These are phyloP conservation scores for Nudaria mundana DNA, from an alignment of 2,888 invertebrate species.

Conservation along the genomic window DNA sequence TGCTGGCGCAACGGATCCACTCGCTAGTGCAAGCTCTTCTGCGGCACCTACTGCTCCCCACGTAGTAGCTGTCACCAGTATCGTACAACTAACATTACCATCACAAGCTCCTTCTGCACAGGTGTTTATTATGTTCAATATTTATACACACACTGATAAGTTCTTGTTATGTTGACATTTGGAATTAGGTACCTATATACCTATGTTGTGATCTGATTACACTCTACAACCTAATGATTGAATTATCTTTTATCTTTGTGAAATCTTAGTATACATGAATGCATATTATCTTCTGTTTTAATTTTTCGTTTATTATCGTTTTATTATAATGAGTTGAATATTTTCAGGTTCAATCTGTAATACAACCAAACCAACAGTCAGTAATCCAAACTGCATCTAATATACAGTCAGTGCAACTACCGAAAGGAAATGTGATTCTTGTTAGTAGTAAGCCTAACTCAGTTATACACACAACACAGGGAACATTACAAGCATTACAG, in stretches of 20 bases:
- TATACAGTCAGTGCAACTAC: conserved; percentile 89
- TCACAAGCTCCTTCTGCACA: conserved; percentile 84
- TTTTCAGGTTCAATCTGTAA: conserved; percentile 94
- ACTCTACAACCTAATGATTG: conserved; percentile 11
- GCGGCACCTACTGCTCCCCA: conserved; percentile 54
- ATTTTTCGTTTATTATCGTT: too few relatives aligned
- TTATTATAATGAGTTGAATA: neutral
- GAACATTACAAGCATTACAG: conserved; percentile 92
- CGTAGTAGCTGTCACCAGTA: conserved; percentile 84
- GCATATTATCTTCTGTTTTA: too few relatives aligned
- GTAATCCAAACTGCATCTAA: conserved; percentile 96
- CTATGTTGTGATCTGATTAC: conserved; percentile 14
- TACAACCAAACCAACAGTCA: conserved; percentile 97
- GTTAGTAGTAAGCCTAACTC: conserved; percentile 94
- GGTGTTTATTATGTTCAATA: conserved; percentile 68
- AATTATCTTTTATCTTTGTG: conserved; percentile 10
- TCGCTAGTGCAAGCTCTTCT: conserved; percentile 56
- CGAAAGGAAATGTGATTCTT: conserved; percentile 94
- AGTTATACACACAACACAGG: conserved; percentile 95
- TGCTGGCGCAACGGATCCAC: conserved; percentile 61
- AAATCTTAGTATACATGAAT: too few relatives aligned
- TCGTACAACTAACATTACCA: conserved; percentile 92
- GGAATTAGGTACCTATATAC: too few relatives aligned
- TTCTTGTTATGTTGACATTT: conserved; percentile 17
- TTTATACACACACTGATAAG: conserved; percentile 15